Evolutionary conservation across 2,888 invertebrate genomes (phyloP).

Genomic region (Thecocarcelia acutangulata): DNA sequence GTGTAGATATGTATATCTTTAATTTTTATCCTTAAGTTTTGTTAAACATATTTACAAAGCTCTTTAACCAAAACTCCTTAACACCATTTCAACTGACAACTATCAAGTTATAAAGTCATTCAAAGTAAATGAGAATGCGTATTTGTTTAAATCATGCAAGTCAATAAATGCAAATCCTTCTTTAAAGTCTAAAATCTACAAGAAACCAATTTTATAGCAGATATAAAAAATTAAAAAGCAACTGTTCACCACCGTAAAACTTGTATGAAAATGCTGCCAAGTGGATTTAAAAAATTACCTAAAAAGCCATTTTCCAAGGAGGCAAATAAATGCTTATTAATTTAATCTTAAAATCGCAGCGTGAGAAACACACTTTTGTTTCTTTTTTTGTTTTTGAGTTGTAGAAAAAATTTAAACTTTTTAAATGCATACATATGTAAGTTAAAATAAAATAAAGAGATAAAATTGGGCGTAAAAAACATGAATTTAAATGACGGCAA

Average conservation of each 20-base stretch:
- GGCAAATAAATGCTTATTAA: slow-evolving; percentile 67
- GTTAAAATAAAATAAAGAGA: slow-evolving; percentile 44
- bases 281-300: slow-evolving; percentile 23
- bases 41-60: slow-evolving; percentile 3
- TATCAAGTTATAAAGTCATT: slow-evolving; percentile 56
- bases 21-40: neutral
- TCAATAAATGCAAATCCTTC: slow-evolving; percentile 31
- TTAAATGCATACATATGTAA: slow-evolving; percentile 26
- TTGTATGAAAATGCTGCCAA: slow-evolving; percentile 23
- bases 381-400: slow-evolving; percentile 7
- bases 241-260: slow-evolving; percentile 5
- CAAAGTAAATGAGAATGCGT: slow-evolving; percentile 6
- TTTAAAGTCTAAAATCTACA: slow-evolving; percentile 1
- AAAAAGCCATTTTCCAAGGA: slow-evolving; percentile 44
- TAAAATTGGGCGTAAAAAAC: slow-evolving; percentile 63
- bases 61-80: slow-evolving; percentile 51
- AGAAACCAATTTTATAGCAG: neutral
- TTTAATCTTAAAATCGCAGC: slow-evolving; percentile 68
- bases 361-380: slow-evolving; percentile 54
- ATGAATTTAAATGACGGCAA: slow-evolving; percentile 56
- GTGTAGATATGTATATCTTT: no score
- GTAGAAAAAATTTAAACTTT: slow-evolving; percentile 37
- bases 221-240: slow-evolving; percentile 1
- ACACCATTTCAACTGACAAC: slow-evolving; percentile 41
- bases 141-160: slow-evolving; percentile 50